Conservation (phyloP, 2,797 vertebrate genomes). For the Hypotaenidia okinawae region DNA sequence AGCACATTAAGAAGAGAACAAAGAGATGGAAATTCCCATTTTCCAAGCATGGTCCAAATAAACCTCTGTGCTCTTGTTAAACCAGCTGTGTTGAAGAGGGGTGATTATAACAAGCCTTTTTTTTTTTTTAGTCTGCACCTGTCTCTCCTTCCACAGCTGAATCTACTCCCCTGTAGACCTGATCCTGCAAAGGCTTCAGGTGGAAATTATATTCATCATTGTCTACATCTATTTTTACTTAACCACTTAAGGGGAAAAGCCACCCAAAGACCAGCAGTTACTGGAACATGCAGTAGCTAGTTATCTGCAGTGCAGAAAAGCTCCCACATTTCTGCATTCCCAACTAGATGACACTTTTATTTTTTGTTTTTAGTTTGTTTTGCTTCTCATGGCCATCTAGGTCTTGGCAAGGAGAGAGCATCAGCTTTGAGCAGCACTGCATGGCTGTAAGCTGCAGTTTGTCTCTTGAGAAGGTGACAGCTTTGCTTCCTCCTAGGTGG, state of each 20-base stretch:
- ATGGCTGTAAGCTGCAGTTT: not conserved
- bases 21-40: conserved; percentile 51
- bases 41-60: conserved; percentile 16
- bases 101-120: conserved; percentile 15
- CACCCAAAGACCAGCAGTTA: not conserved
- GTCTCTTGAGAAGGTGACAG: not conserved
- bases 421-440: not conserved
- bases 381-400: fast-evolving
- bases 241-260: not conserved
- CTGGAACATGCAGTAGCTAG: not conserved
- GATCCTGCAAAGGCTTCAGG: not conserved
- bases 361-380: not conserved
- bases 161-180: not conserved
- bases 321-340: not conserved
- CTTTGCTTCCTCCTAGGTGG: not conserved
- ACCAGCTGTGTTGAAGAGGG: conserved; percentile 53
- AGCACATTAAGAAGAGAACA: not conserved
- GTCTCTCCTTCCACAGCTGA: conserved; percentile 8
- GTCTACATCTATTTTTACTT: not conserved
- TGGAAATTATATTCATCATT: conserved; percentile 5
- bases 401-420: not conserved
- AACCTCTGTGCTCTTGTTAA: conserved; percentile 46
- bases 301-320: not conserved
- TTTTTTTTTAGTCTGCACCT: conserved; percentile 15
- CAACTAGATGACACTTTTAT: not conserved